Conservation (phyloP, 2,797 vertebrate genomes). For the Xiphorhynchus erythropygius region DNA sequence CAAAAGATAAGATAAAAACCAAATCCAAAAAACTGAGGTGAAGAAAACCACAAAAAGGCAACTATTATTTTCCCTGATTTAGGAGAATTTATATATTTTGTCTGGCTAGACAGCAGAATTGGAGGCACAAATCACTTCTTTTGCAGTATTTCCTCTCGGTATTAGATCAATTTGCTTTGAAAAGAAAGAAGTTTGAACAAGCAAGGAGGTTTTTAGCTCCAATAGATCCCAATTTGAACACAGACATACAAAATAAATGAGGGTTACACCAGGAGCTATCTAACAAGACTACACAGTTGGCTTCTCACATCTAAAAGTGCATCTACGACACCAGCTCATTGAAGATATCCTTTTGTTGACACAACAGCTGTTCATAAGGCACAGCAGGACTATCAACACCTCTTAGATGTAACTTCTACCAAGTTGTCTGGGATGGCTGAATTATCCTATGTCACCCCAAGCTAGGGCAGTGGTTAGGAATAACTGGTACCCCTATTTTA, state of each 20-base stretch:
- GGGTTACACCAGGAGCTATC: neutral
- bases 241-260: neutral
- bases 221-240: neutral
- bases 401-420: neutral
- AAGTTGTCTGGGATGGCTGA: neutral
- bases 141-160: neutral
- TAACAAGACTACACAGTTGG: neutral
- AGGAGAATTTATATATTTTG: neutral
- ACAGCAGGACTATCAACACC: neutral
- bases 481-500: neutral
- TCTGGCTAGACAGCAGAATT: neutral
- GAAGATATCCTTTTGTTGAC: neutral
- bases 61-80: neutral
- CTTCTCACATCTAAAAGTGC: neutral
- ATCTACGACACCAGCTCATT: neutral
- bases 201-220: neutral
- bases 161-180: neutral
- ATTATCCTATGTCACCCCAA: neutral
- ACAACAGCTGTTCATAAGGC: neutral
- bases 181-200: neutral
- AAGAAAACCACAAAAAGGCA: neutral
- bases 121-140: neutral
- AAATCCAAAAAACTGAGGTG: neutral
- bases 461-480: neutral
- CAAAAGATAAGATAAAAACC: rapidly evolving